These are phyloP conservation scores for Crotophaga sulcirostris DNA, from an alignment of 2,113 vertebrate species.

Conservation along the genomic window DNA sequence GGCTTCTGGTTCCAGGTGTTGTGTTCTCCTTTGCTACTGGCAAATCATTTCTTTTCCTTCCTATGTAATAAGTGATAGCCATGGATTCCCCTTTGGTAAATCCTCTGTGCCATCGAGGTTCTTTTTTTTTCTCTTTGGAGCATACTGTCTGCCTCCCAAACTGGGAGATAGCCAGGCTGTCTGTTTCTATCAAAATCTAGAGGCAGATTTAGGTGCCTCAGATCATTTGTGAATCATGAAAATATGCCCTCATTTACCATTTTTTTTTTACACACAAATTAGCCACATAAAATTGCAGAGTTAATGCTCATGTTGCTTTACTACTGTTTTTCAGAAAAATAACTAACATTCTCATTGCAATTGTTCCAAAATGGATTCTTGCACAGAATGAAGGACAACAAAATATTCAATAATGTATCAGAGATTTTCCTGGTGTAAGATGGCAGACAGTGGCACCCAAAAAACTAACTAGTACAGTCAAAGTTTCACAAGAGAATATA, in stretches of 20 bases:
- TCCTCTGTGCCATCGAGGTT: background rate
- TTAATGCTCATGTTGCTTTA: background rate
- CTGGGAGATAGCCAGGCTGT: background rate
- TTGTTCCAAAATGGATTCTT: background rate
- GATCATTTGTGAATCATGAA: background rate
- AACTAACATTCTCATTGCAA: background rate
- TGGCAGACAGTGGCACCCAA: background rate
- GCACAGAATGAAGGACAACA: background rate
- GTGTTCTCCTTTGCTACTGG: background rate
- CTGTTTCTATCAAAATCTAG: background rate
- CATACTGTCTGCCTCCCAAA: background rate
- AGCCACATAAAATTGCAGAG: background rate
- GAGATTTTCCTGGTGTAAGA: background rate
- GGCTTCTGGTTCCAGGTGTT: background rate
- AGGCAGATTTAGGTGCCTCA: background rate
- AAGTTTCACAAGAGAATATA: background rate
- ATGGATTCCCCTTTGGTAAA: background rate
- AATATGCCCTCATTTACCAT: background rate
- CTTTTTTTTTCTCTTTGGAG: background rate
- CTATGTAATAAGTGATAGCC: background rate
- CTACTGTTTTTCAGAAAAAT: background rate
- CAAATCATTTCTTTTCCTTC: background rate
- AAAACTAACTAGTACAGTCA: background rate
- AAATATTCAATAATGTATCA: background rate
- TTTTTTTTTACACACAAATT: background rate